These are phyloP conservation scores for Drosophila sucinea DNA, from an alignment of 1,140 invertebrate species.

Conservation along the genomic window DNA sequence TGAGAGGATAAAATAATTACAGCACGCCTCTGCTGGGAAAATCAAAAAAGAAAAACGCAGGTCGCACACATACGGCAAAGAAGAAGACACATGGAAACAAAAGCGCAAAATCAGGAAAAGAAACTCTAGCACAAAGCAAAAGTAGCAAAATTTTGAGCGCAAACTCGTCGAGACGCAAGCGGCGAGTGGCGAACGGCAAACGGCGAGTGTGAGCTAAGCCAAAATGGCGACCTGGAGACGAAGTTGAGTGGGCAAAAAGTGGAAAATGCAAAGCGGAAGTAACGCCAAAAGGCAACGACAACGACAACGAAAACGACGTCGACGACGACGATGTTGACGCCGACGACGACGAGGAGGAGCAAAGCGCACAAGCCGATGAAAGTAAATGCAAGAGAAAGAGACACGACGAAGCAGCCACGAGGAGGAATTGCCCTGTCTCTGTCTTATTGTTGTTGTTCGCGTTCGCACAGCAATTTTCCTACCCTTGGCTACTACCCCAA, in stretches of 20 bases:
- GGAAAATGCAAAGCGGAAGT: constrained; percentile 61
- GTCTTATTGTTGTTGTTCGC: constrained; percentile 26
- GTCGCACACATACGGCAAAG: constrained; percentile 8
- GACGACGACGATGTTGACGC: constrained; percentile 1
- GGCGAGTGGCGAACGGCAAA: constrained; percentile 8
- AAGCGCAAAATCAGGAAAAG: constrained; percentile 71
- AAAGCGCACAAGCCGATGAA: constrained; percentile 69
- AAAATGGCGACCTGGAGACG: constrained; percentile 27
- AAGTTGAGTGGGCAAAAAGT: constrained; percentile 32
- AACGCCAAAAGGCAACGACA: constrained; percentile 42
- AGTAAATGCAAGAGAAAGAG: constrained; percentile 62
- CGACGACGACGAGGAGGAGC: constrained; percentile 8
- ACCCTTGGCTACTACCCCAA: constrained; percentile 62
- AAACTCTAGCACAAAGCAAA: constrained; percentile 62
- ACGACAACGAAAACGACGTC: constrained; percentile 28
- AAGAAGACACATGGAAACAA: constrained; percentile 40
- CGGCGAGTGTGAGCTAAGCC: constrained; percentile 38
- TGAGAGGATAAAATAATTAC: constrained; percentile 45
- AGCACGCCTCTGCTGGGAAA: constrained; percentile 4
- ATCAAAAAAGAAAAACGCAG: constrained; percentile 16
- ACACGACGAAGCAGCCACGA: constrained; percentile 17
- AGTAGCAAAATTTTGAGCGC: constrained; percentile 77
- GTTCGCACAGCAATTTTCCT: constrained; percentile 63
- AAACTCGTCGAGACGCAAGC: constrained; percentile 51
- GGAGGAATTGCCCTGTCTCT: constrained; percentile 26